Percentiles rank a stretch among this genome's conserved stretches.
phyloP scores from a whole-genome alignment of 2,797 vertebrate species.

The Odontamblyopus rebecca region DNA sequence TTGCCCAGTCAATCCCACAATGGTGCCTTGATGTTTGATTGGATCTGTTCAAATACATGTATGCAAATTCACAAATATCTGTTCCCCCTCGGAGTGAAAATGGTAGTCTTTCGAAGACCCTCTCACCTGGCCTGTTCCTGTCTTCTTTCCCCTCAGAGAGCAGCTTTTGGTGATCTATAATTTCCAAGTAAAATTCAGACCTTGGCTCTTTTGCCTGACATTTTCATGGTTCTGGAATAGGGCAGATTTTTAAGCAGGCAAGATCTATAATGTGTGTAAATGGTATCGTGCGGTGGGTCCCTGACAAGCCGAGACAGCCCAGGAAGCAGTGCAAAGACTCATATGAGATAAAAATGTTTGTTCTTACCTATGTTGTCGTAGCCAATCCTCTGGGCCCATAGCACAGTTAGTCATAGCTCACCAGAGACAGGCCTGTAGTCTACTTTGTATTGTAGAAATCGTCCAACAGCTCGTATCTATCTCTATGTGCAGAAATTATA shows the following conservation, averaged over 20 bases:
- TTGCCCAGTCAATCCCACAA: conserved; percentile 68
- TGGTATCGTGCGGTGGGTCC: conserved; percentile 73
- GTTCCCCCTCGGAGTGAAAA: conserved; percentile 72
- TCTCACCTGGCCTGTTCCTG: conserved; percentile 52
- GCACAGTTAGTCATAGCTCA: conserved; percentile 61
- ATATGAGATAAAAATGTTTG: conserved; percentile 74
- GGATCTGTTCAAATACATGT: conserved; percentile 80
- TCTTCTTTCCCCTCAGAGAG: conserved; percentile 57
- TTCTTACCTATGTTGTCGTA: conserved; percentile 74
- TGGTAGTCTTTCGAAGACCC: conserved; percentile 71
- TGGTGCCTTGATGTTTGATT: conserved; percentile 81
- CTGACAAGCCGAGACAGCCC: conserved; percentile 60
- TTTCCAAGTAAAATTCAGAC: conserved; percentile 77
- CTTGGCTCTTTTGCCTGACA: conserved; percentile 75
- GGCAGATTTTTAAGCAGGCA: conserved; percentile 80
- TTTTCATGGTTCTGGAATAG: conserved; percentile 74
- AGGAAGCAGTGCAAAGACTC: conserved; percentile 66
- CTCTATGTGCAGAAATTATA: conserved; percentile 48
- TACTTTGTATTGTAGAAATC: conserved; percentile 34
- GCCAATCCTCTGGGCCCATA: conserved; percentile 58
- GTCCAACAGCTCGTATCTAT: conserved; percentile 33
- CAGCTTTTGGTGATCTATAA: conserved; percentile 73
- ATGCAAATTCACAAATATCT: conserved; percentile 80
- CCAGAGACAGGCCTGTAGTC: conserved; percentile 63
- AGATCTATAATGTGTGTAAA: conserved; percentile 84